Conservation (phyloP, 2,888 invertebrate species). For the Acrobasis repandana region DNA sequence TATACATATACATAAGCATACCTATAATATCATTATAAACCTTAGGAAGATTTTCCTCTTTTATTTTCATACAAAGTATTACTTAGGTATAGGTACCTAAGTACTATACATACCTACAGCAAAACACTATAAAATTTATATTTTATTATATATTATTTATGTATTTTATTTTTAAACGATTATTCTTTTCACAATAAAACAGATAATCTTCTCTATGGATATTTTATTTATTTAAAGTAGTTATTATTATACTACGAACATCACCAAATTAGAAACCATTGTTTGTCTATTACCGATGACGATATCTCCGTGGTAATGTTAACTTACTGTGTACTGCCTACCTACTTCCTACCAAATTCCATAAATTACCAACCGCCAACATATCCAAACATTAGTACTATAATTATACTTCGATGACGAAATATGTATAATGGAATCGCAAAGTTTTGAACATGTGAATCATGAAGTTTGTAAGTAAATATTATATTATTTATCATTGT, state of each 20-base stretch:
- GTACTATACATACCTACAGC: no score
- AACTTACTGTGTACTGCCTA: background rate
- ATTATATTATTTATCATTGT: background rate
- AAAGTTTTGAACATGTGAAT: background rate
- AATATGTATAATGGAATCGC: background rate
- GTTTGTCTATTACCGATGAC: background rate
- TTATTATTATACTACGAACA: no score
- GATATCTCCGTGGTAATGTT: background rate
- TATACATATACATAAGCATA: no score
- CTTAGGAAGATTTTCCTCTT: no score
- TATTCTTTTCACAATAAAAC: no score
- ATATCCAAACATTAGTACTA: background rate
- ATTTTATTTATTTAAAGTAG: background rate
- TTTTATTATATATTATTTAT: no score
- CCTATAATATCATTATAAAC: no score
- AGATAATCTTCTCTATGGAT: background rate
- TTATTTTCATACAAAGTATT: no score
- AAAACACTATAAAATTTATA: no score
- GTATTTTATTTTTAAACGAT: no score
- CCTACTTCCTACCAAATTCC: background rate
- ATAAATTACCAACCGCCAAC: slow-evolving; percentile 12
- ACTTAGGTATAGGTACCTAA: no score
- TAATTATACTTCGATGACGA: slow-evolving; percentile 13
- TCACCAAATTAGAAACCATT: background rate
- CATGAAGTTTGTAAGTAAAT: background rate